Evolutionary conservation across 2,113 vertebrate genomes (phyloP).

Genomic region (Cyanoramphus novaezelandiae): DNA sequence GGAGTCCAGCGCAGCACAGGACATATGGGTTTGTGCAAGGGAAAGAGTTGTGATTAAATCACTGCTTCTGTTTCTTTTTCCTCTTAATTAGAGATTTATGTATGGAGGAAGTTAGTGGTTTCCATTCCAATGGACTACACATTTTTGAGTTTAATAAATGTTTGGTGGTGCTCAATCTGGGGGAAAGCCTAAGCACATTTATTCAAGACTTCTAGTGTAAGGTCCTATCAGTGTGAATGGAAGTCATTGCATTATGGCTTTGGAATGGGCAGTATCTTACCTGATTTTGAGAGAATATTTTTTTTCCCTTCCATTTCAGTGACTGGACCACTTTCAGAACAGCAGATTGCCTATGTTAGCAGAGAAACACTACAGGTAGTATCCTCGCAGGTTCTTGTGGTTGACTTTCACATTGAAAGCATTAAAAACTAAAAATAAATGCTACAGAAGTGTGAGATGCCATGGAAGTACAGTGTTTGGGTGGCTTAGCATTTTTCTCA

Average conservation of each 20-base stretch:
- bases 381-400: background rate
- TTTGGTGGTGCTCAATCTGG: background rate
- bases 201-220: background rate
- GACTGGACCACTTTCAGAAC: conserved; percentile 94
- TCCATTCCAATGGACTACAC: background rate
- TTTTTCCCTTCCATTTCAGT: conserved; percentile 75
- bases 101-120: background rate
- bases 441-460: background rate
- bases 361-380: conserved; percentile 97
- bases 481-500: background rate
- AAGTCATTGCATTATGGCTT: background rate
- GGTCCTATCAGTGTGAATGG: background rate
- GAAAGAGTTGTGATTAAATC: background rate
- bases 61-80: background rate
- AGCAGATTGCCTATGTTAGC: conserved; percentile 97
- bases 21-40: background rate
- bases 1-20: background rate
- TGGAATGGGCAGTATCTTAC: background rate
- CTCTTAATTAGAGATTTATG: background rate
- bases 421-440: background rate
- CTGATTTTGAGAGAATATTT: background rate
- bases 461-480: background rate
- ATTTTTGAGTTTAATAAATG: background rate
- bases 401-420: background rate
- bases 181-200: background rate